Evolutionary conservation across 2,888 invertebrate species (phyloP).

Genomic region (Acrobasis suavella): DNA sequence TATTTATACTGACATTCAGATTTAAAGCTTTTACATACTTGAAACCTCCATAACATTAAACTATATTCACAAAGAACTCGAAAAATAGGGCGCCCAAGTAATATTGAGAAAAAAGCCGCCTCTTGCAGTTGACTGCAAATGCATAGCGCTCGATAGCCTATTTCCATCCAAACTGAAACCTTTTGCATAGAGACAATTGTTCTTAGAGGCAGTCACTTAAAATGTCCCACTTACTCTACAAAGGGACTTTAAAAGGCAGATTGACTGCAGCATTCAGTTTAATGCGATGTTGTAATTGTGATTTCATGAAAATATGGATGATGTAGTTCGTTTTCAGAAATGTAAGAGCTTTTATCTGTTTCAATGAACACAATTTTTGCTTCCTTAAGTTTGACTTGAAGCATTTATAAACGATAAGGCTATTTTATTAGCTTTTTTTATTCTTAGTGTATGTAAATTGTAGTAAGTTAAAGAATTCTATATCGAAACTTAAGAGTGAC

Average conservation of each 20-base stretch:
- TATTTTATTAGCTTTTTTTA: too few species aligned
- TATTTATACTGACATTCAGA: too few species aligned
- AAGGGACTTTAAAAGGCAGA: slow-evolving; percentile 56
- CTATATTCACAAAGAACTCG: background rate
- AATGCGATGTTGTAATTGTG: slow-evolving; percentile 5
- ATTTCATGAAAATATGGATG: background rate
- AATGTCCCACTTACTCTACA: slow-evolving; percentile 67
- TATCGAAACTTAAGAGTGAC: too few species aligned
- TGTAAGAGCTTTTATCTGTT: background rate
- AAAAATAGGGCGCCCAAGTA: background rate
- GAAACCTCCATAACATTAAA: background rate
- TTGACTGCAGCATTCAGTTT: slow-evolving; percentile 12
- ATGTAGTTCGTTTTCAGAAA: background rate
- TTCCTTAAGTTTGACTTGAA: too few species aligned
- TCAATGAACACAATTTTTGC: background rate
- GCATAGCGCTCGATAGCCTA: slow-evolving; percentile 62
- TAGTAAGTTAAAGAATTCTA: too few species aligned
- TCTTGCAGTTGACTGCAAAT: slow-evolving; percentile 41
- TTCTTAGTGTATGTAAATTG: too few species aligned
- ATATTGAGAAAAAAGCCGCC: background rate
- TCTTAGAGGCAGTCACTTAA: slow-evolving; percentile 67
- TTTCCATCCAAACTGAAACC: slow-evolving; percentile 64
- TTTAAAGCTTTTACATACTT: background rate
- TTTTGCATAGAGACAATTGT: slow-evolving; percentile 66
- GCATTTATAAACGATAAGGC: too few species aligned